phyloP scores from a whole-genome alignment of 2,113 vertebrate species.

The Taurulus bubalis region DNA sequence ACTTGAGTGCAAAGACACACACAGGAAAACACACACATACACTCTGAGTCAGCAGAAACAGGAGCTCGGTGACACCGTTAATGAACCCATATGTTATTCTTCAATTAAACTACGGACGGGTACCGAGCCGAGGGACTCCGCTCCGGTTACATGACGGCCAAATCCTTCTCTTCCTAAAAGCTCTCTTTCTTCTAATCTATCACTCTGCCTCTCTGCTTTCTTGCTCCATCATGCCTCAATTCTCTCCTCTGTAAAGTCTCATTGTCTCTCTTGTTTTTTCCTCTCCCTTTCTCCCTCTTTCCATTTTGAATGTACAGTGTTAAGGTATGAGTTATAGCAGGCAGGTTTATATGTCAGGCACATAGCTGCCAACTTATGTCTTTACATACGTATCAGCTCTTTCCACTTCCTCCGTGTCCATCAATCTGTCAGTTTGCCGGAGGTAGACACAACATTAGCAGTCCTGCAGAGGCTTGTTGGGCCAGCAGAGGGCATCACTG shows the following conservation, averaged over 20 bases:
- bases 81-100: conserved; percentile 83
- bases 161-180: conserved; percentile 55
- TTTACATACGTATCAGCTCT: conserved; percentile 52
- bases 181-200: conserved; percentile 53
- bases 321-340: conserved; percentile 40
- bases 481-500: conserved; percentile 73
- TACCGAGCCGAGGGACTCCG: conserved; percentile 64
- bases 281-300: neutral
- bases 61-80: conserved; percentile 69
- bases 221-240: conserved; percentile 60
- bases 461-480: conserved; percentile 7
- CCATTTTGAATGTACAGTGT: neutral
- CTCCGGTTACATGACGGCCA: conserved; percentile 59
- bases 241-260: conserved; percentile 53
- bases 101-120: conserved; percentile 79
- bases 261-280: neutral
- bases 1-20: conserved; percentile 20
- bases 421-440: conserved; percentile 47
- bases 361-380: conserved; percentile 59
- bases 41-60: conserved; percentile 80
- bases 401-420: conserved; percentile 48
- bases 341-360: conserved; percentile 4
- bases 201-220: conserved; percentile 54
- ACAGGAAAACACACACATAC: neutral
- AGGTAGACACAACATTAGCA: neutral